Percentiles rank a stretch among this genome's conserved stretches.
Conservation (phyloP, 2,113 vertebrate species). For the Proterorhinus semilunaris region DNA sequence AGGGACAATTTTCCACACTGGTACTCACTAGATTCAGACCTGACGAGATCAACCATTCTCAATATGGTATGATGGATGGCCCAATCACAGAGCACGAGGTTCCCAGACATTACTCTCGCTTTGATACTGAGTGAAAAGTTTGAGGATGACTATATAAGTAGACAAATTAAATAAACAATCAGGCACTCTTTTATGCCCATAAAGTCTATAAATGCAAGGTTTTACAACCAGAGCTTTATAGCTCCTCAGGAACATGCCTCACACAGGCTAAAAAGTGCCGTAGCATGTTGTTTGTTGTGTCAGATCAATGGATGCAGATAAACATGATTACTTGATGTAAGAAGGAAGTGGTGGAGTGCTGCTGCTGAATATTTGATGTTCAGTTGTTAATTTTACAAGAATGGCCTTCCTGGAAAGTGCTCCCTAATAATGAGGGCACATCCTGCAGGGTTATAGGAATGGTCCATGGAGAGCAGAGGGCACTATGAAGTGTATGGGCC, state of each 20-base stretch:
- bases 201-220: neutral
- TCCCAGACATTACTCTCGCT: no score
- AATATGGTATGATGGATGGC: no score
- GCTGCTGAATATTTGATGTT: conserved; percentile 67
- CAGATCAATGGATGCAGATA: conserved; percentile 18
- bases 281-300: conserved; percentile 9
- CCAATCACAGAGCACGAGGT: no score
- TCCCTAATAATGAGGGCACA: conserved; percentile 32
- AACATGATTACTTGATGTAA: conserved; percentile 27
- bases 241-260: neutral
- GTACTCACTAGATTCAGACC: no score
- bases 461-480: conserved; percentile 20
- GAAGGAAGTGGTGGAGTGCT: conserved; percentile 27
- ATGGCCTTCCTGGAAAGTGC: conserved; percentile 53
- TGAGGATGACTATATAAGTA: no score
- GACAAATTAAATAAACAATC: neutral
- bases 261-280: neutral
- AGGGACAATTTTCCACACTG: no score
- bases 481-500: neutral
- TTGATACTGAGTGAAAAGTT: no score
- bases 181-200: neutral
- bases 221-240: neutral
- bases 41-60: no score
- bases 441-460: conserved; percentile 12
- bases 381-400: conserved; percentile 40